Evolutionary conservation across 2,797 vertebrate species (phyloP), one percentile per base, ranked within the genome.

Genomic region (Pogoniulus pusillus): DNA sequence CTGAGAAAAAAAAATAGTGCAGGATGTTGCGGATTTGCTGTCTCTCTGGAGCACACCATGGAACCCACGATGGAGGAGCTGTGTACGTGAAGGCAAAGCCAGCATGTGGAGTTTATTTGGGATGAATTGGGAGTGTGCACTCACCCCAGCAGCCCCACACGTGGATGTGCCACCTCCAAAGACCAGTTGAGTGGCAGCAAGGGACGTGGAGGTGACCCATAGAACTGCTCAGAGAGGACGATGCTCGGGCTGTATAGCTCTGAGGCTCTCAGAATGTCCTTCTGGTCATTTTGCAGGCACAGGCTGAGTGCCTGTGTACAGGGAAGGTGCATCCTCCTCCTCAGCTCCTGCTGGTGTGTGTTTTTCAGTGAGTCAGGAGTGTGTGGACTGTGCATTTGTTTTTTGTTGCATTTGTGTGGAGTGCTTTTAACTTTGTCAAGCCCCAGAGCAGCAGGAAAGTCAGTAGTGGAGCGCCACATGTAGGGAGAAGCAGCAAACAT

Each of bases 81-180:
- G 12, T 0, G 7, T 24, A 10, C 2, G 5, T 22, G 71, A 60
- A 57, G 55, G 35, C 58, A 73, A 64, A 92, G 64, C 30, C 4
- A 4, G 3, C 2, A 0, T 10, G 18, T 0, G 0, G 85, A 55
- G n/a, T 20, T 62, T 14, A n/a, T 34, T 1, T 1, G 83, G 80
- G 51, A 49, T 0, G 5, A 68, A 23, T 17, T 51, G 63, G 41
- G 41, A 60, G 16, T 2, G 1, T 12, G 32, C 2, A 1, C 51
- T 82, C 0, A 1, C 6, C 45, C 71, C 1, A 2, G 3, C 3
- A 4, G 57, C 66, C 62, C 47, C 13, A 2, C 1, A 1, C 1
- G 2, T 7, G 10, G 39, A 9, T 47, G 65, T 63, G 53, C 64
- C 0, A 6, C 72, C 85, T 85, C 65, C 7, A 1, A 23, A 20